These are phyloP conservation scores for Luffia ferchaultella DNA, from an alignment of 2,888 invertebrate species.

Conservation along the genomic window DNA sequence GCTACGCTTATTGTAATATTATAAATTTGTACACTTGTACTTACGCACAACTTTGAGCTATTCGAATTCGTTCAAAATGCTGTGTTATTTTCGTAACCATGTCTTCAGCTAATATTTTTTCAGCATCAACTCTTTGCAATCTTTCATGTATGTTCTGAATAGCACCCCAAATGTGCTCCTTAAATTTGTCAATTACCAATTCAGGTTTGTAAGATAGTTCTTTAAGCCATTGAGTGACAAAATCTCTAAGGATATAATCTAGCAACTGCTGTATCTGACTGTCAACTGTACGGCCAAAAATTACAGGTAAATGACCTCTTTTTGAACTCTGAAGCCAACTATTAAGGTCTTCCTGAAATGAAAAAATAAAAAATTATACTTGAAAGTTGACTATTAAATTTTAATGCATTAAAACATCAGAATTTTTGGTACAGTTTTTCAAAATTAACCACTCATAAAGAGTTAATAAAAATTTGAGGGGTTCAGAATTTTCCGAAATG, in stretches of 20 bases:
- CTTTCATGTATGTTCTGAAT: constrained; percentile 77
- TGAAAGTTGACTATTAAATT: not conserved
- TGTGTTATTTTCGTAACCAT: constrained; percentile 82
- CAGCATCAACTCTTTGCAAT: constrained; percentile 78
- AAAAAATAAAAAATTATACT: not conserved
- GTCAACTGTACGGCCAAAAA: constrained; percentile 86
- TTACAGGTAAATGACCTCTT: constrained; percentile 73
- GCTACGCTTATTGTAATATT: no score
- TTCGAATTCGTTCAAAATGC: constrained; percentile 86
- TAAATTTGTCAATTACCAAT: constrained; percentile 69
- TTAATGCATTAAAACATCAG: no score
- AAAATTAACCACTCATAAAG: no score
- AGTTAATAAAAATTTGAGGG: no score
- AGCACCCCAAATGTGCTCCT: constrained; percentile 85
- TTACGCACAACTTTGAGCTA: constrained; percentile 79
- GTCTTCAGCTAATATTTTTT: constrained; percentile 83
- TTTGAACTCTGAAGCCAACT: constrained; percentile 43
- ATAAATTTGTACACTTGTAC: no score
- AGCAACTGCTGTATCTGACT: constrained; percentile 83
- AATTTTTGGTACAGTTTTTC: no score
- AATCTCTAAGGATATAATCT: constrained; percentile 82
- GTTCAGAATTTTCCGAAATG: no score
- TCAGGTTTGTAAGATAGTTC: constrained; percentile 74
- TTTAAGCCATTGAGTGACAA: constrained; percentile 78
- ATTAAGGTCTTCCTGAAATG: constrained; percentile 42